These are phyloP conservation scores for Caenorhabditis japonica DNA, from an alignment of 2,888 invertebrate genomes.

Conservation along the genomic window DNA sequence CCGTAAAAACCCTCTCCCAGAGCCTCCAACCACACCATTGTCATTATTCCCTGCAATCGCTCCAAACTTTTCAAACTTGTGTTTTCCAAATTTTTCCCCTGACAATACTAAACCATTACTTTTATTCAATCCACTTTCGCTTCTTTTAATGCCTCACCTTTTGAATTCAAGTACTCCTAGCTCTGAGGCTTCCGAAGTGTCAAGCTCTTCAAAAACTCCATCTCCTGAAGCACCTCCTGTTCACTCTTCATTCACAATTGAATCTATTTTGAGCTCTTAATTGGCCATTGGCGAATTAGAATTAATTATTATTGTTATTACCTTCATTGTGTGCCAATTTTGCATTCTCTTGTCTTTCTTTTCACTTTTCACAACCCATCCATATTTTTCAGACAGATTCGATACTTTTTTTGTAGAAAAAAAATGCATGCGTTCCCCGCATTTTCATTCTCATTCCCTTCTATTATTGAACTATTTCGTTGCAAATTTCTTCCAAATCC, in stretches of 20 bases:
- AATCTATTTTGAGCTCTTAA: slow-evolving; percentile 48
- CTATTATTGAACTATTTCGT: too few relatives aligned
- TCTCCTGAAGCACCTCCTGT: slow-evolving; percentile 47
- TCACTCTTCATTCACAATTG: slow-evolving; percentile 45
- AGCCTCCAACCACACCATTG: slow-evolving; percentile 15
- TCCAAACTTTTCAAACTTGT: slow-evolving; percentile 32
- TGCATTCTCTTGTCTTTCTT: not conserved
- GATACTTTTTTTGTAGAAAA: too few relatives aligned
- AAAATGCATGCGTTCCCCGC: too few relatives aligned
- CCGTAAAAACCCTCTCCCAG: slow-evolving; percentile 14
- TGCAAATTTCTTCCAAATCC: too few relatives aligned
- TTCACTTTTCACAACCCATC: too few relatives aligned
- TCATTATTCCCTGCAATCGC: slow-evolving; percentile 28
- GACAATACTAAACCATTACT: slow-evolving; percentile 24
- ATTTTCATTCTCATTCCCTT: too few relatives aligned
- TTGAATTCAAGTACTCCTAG: slow-evolving; percentile 34
- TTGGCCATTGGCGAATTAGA: not conserved
- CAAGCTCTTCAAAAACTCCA: slow-evolving; percentile 43
- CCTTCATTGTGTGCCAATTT: slow-evolving; percentile 2
- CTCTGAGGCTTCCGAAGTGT: slow-evolving; percentile 25
- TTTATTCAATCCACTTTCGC: slow-evolving; percentile 55
- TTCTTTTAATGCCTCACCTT: slow-evolving; percentile 57
- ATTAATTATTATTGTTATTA: not conserved
- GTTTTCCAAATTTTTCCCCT: slow-evolving; percentile 11
- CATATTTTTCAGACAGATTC: too few relatives aligned